Percentiles rank a stretch among this genome's conserved stretches.
phyloP scores from a whole-genome alignment of 2,888 invertebrate genomes.

The Priapulus caudatus region DNA sequence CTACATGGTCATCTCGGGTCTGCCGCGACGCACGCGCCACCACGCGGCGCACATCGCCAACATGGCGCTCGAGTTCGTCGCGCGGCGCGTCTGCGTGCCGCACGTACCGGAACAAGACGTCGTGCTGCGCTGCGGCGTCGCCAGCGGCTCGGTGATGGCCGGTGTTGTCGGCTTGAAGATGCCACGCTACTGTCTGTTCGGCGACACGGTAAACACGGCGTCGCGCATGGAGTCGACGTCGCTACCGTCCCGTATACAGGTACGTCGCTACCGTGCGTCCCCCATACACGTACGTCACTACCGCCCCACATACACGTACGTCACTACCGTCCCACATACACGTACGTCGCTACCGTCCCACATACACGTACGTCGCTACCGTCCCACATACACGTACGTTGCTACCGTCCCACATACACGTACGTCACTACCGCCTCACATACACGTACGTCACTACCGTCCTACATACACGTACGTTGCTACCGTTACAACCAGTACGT shows the following conservation, averaged over 20 bases:
- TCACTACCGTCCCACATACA: no score
- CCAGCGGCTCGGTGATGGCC: constrained; percentile 19
- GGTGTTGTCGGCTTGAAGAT: constrained; percentile 21
- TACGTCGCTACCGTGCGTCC: no score
- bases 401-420: no score
- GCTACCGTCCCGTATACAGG: constrained; percentile 18
- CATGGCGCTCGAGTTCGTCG: constrained; percentile 8
- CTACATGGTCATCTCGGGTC: constrained; percentile 16
- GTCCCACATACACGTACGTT: no score
- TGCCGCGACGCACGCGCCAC: constrained; percentile 12
- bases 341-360: no score
- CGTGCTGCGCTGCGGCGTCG: constrained; percentile 9
- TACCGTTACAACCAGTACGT: no score
- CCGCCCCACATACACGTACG: no score
- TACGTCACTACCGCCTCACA: no score
- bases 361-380: no score
- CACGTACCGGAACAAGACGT: constrained; percentile 4
- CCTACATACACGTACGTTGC: no score
- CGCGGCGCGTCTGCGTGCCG: constrained; percentile 8
- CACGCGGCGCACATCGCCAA: constrained; percentile 11
- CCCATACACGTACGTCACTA: no score
- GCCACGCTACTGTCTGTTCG: constrained; percentile 22
- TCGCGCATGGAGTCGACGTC: constrained; percentile 17
- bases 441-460: no score
- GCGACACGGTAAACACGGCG: constrained; percentile 22